Evolutionary conservation across 1,140 invertebrate species (phyloP), one percentile per base, ranked within the genome.

Genomic region (Archivesica marissinica): DNA sequence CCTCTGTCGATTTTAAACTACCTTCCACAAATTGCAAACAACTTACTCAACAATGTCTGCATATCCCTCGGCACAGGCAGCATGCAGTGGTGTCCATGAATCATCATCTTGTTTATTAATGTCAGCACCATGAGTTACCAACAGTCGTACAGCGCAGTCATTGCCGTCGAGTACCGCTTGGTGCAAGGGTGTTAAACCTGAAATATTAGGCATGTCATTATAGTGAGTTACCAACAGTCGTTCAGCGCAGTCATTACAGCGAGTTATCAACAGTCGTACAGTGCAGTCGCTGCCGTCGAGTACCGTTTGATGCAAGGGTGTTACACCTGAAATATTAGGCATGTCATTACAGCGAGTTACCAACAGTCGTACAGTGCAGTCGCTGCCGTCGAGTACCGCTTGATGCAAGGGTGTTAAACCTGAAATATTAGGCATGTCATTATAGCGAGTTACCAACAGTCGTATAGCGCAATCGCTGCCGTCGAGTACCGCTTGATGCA

Each of bases 101-200:
- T 94, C 93, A 9, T 89, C 90, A 78, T 94, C 93, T 75, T 90
- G 88, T 86, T 88, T 92, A 88, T 94, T 94, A n/a, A 94, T 86
- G 70, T 93, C 89, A 1, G 92, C 92, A 9, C 93, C 93, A 70
- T 93, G 91, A 41, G 88, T 44, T 11, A 93, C 72, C 3, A 94
- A 88, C 17, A 94, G 82, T 44, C 86, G 77, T 23, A 93, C 92
- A 0, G 91, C 93, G 7, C 79, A 86, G 3, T 88, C 30, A 85
- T 93, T 94, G 20, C 92, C 93, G 41, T 94, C 93, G 47, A 93
- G 77, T 11, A 92, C 92, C 0, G 93, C 93, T 61, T 93, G 92
- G 66, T 94, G 93, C 13, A 94, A 80, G 9, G 93, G 92, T 9
- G 93, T 93, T 79, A 94, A 59, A 23, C 93, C 93, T 94, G 17